phyloP scores from a whole-genome alignment of 2,888 invertebrate genomes.

The Arge pagana region DNA sequence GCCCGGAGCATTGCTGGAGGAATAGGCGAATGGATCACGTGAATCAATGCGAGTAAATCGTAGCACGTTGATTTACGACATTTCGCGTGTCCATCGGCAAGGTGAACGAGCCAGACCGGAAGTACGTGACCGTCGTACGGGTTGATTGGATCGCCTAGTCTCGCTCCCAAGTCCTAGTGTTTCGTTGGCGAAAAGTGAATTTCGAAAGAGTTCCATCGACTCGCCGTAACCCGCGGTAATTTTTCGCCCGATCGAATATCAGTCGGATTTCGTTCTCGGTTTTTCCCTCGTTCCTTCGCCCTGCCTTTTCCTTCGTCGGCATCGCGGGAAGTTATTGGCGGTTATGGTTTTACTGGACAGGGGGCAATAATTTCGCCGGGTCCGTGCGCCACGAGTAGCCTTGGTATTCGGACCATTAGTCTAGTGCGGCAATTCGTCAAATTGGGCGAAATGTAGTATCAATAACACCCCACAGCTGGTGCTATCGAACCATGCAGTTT shows the following conservation, averaged over 20 bases:
- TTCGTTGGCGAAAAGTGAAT: background rate
- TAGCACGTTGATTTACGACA: too few relatives aligned
- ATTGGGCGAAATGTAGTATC: constrained; percentile 59
- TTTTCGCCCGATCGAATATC: constrained; percentile 13
- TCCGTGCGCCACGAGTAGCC: constrained; percentile 11
- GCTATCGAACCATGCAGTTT: constrained; percentile 55
- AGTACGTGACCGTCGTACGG: too few relatives aligned
- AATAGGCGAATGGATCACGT: too few relatives aligned
- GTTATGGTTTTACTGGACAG: constrained; percentile 48
- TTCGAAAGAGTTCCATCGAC: constrained; percentile 1
- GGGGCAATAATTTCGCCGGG: constrained; percentile 40
- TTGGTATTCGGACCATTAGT: constrained; percentile 54
- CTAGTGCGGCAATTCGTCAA: constrained; percentile 56
- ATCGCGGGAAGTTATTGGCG: constrained; percentile 38
- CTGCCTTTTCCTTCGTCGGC: constrained; percentile 1
- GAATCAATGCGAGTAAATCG: too few relatives aligned
- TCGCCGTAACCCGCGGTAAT: background rate
- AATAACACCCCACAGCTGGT: constrained; percentile 57
- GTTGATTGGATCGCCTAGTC: too few relatives aligned
- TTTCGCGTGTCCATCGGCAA: too few relatives aligned
- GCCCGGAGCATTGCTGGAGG: too few relatives aligned
- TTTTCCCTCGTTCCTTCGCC: background rate
- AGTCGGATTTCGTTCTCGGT: background rate
- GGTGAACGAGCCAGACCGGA: too few relatives aligned
- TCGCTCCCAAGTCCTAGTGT: too few relatives aligned